phyloP scores from a whole-genome alignment of 2,113 vertebrate genomes.

The Lates calcarifer region DNA sequence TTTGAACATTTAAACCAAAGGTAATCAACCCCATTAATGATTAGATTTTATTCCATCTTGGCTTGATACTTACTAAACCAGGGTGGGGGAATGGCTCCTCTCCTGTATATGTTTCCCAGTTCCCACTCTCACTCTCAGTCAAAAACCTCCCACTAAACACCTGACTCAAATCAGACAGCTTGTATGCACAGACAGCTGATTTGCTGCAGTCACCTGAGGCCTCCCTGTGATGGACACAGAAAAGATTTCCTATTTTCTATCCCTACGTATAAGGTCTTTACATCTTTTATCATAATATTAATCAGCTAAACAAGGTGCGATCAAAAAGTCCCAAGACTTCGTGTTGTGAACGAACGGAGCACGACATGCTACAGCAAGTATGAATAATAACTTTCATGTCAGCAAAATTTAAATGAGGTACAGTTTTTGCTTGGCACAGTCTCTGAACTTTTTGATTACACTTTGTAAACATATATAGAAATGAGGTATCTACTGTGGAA shows the following conservation, averaged over 20 bases:
- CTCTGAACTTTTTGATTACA: no score
- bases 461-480: not conserved
- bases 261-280: not conserved
- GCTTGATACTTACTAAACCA: slow-evolving; percentile 30
- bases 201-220: slow-evolving; percentile 1
- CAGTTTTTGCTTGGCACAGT: no score
- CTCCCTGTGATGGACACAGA: slow-evolving; percentile 13
- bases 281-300: not conserved
- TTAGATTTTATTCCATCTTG: not conserved
- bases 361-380: no score
- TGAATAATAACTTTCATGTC: no score
- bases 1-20: not conserved
- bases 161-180: slow-evolving; percentile 43
- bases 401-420: no score
- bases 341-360: no score
- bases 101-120: slow-evolving; percentile 38
- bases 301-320: no score
- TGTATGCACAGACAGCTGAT: slow-evolving; percentile 57
- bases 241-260: not conserved
- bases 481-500: not conserved
- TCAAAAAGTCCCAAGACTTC: no score
- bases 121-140: not conserved
- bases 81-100: slow-evolving; percentile 15
- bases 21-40: not conserved
- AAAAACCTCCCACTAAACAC: slow-evolving; percentile 52